Evolutionary conservation across 2,888 invertebrate species (phyloP).

Genomic region (Quadriops clusia): DNA sequence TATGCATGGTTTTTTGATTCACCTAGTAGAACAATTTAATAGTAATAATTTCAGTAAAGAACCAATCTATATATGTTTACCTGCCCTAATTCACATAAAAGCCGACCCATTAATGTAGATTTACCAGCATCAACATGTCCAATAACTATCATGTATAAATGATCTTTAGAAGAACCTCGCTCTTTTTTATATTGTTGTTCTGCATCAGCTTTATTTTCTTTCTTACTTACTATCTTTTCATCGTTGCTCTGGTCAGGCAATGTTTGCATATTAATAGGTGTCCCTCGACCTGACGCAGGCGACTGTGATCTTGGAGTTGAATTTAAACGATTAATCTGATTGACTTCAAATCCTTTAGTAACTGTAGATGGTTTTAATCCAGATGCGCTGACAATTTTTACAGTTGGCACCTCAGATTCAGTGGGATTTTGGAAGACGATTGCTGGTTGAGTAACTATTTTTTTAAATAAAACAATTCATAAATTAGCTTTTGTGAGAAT

Average conservation of each 20-base stretch:
- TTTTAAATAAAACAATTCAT: slow-evolving; percentile 1
- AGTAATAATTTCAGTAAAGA: slow-evolving; percentile 13
- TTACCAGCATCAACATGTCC: slow-evolving; percentile 98
- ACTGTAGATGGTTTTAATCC: slow-evolving; percentile 37
- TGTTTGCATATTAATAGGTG: slow-evolving; percentile 30
- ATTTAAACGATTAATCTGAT: slow-evolving; percentile 23
- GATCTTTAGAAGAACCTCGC: slow-evolving; percentile 69
- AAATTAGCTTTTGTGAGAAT: too few relatives aligned
- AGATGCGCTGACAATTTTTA: slow-evolving; percentile 30
- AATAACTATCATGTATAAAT: slow-evolving; percentile 83
- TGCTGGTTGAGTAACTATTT: too few relatives aligned
- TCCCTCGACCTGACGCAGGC: slow-evolving; percentile 50
- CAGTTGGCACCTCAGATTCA: slow-evolving; percentile 15
- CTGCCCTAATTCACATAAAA: slow-evolving; percentile 77
- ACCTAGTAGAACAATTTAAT: slow-evolving; percentile 32
- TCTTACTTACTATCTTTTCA: slow-evolving; percentile 33
- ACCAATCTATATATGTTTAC: slow-evolving; percentile 29
- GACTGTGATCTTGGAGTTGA: slow-evolving; percentile 56
- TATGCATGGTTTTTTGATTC: slow-evolving; percentile 81
- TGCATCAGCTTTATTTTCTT: slow-evolving; percentile 48
- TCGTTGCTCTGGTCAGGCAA: slow-evolving; percentile 14
- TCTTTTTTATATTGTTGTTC: slow-evolving; percentile 56
- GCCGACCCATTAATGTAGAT: slow-evolving; percentile 92
- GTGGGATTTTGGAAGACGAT: too few relatives aligned
- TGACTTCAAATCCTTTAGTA: slow-evolving; percentile 49